Base-by-base conservation (phyloP, 2,888 invertebrate species). In the Drosophila austrosaltans region DNA sequence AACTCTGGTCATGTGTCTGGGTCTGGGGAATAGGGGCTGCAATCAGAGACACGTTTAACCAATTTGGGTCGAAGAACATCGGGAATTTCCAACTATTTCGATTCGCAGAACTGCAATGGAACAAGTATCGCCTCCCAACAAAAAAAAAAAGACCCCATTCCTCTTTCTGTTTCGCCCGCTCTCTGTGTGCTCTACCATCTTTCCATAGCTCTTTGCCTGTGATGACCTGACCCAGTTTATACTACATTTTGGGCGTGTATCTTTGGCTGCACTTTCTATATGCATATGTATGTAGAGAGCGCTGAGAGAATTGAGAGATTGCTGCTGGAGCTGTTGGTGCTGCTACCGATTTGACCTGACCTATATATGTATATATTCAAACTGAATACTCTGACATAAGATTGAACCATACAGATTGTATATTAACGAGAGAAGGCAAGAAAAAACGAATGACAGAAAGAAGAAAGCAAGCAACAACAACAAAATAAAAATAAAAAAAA, bases 191-290 rank as follows among this genome's bases (percentile, higher is more conserved):
- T 36, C 2, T 36, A 36, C 36, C 36, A 36, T 36, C 36, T 36
- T 36, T 36, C 48, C 48, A 48, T 48, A 25, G 48, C 48, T 48
- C 20, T 8, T 36, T 56, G 56, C 56, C 56, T 36, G 57, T 36
- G 57, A 60, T 85, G 85, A 85, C 89, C 88, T 86, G 85, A 86
- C 85, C 85, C 83, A 86, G 86, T 86, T 87, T 69, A 36, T 68
- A 79, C 70, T 76, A 80, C 64, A 73, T 84, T 81, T 89, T 79
- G 85, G 89, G 89, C 83, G 89, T 89, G 89, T 87, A 80, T 85
- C 76, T 79, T 68, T 80, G 89, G 87, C 76, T 89, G 83, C 83
- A 86, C 56, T 69, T 77, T 78, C 22, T 48, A 48, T 48, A 22
- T 57, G 54, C 39, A 40, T 40, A 42, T 71, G 59, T 62, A 72